A percentile compares a stretch with the other conserved stretches of the same genome.
phyloP scores from a whole-genome alignment of 23 tunicate genomes.

The Ciona savignyi region DNA sequence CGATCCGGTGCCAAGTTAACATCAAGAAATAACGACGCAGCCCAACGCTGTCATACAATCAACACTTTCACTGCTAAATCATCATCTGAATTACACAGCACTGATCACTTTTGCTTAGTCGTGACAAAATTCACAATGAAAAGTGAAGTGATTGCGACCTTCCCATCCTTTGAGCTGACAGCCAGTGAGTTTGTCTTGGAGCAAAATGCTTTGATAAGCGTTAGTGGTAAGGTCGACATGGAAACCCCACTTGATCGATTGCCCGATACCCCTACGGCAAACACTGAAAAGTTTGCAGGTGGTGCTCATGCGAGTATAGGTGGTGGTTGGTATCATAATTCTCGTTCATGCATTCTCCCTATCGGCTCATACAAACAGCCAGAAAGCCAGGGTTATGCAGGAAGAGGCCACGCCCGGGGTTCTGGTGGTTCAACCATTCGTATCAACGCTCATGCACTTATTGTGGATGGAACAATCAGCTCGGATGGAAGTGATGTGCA shows the following conservation, averaged over 20 bases:
- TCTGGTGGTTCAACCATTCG: conserved; percentile 14
- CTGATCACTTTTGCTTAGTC: conserved; percentile 2
- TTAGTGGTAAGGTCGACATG: conserved; percentile 5
- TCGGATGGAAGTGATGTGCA: conserved; percentile 14
- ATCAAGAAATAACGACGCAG: neutral
- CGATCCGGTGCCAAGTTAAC: neutral
- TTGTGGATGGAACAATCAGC: conserved; percentile 3
- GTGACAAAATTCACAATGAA: conserved; percentile 11
- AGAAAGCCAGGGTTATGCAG: conserved; percentile 7
- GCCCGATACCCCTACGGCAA: neutral
- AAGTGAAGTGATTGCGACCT: neutral
- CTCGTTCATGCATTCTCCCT: neutral
- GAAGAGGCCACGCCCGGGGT: neutral
- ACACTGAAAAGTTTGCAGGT: conserved; percentile 8
- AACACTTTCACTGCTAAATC: conserved; percentile 16
- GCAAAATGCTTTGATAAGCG: conserved; percentile 5
- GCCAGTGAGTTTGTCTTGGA: conserved; percentile 6
- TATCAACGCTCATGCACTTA: conserved; percentile 11
- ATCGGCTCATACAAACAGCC: conserved; percentile 11
- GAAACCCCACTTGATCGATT: conserved; percentile 8
- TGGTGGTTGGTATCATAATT: conserved; percentile 15
- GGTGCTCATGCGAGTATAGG: conserved; percentile 23
- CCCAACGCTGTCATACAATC: neutral
- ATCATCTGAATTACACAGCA: conserved; percentile 2
- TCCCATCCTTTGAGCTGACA: conserved; percentile 5